Base-by-base conservation (phyloP, 1,140 invertebrate species). In the Bicyclus anynana region DNA sequence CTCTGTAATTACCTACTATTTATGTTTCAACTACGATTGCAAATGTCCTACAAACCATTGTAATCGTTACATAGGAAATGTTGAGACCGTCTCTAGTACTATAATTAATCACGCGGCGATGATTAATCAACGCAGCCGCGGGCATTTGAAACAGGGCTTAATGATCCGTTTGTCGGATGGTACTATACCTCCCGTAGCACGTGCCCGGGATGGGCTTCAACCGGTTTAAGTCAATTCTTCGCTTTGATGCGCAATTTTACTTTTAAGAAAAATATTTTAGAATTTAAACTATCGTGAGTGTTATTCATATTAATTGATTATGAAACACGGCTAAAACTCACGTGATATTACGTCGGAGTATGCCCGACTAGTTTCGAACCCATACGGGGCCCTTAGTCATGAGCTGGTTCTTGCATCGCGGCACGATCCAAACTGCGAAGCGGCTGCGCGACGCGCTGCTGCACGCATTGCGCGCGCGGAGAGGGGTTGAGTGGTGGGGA, bases 121-220 rank as follows among this genome's bases (percentile, higher is more conserved):
- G 78, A 83, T 81, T 83, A 85, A 83, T 83, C 72, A 81, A 74
- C 52, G 54, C 58, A 67, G 74, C 74, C 73, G 67, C 70, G 61
- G 70, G 69, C 66, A 76, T 74, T 80, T 77, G 64, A 74, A 83
- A 61, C 69, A 65, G 72, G 71, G 67, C 77, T 78, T 79, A 84
- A 84, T 82, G 80, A 80, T 80, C 65, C 75, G 70, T 74, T 77
- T 76, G 76, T 72, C 61, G 72, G 70, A 75, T 63, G 73, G 52
- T 74, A 63, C 62, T 74, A 70, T 75, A 78, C 72, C 68, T 78
- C 72, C 65, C 42, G 60, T 62, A 51, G 60, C 71, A 71, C 72
- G 72, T 79, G 69, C 75, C 70, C 55, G 53, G 73, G 65, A 77
- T 67, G 67, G 71, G 38, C 71, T 79, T 74, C 67, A 73, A 58